Percentiles rank a stretch among this genome's conserved stretches.
These are phyloP conservation scores for Crocidura indochinensis DNA, from an alignment of 2,797 vertebrate species.

Conservation along the genomic window DNA sequence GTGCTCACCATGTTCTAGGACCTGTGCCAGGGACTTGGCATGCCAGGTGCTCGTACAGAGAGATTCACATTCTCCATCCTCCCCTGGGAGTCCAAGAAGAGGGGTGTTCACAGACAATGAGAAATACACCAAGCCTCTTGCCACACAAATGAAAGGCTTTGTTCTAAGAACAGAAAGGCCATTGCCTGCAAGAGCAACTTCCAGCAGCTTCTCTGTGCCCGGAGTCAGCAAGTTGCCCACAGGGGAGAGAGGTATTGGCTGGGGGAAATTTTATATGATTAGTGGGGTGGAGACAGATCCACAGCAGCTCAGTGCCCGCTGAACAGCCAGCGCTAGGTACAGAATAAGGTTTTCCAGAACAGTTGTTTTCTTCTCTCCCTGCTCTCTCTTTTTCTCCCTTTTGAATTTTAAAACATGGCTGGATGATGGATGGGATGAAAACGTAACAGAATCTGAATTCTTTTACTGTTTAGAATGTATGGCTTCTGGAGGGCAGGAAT, in stretches of 20 bases:
- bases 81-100: slow-evolving; percentile 17
- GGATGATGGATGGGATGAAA: slow-evolving; percentile 9
- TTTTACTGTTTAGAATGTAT: not conserved
- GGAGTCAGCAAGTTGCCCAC: slow-evolving; percentile 44
- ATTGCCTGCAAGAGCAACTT: slow-evolving; percentile 62
- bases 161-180: slow-evolving; percentile 68
- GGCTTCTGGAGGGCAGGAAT: not conserved
- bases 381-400: not conserved
- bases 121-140: slow-evolving; percentile 64
- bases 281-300: slow-evolving; percentile 70
- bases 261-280: slow-evolving; percentile 76
- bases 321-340: slow-evolving; percentile 16
- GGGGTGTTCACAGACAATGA: not conserved
- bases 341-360: slow-evolving; percentile 39
- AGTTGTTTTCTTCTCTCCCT: slow-evolving; percentile 2
- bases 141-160: slow-evolving; percentile 81
- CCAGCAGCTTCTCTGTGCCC: slow-evolving; percentile 71
- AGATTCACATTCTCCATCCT: not conserved
- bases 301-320: not conserved
- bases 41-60: not conserved
- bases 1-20: not conserved
- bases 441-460: not conserved
- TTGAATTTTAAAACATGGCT: slow-evolving; percentile 45
- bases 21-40: not conserved
- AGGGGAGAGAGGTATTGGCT: slow-evolving; percentile 2